phyloP scores from a whole-genome alignment of 1,140 invertebrate species.

The Idris sp. region DNA sequence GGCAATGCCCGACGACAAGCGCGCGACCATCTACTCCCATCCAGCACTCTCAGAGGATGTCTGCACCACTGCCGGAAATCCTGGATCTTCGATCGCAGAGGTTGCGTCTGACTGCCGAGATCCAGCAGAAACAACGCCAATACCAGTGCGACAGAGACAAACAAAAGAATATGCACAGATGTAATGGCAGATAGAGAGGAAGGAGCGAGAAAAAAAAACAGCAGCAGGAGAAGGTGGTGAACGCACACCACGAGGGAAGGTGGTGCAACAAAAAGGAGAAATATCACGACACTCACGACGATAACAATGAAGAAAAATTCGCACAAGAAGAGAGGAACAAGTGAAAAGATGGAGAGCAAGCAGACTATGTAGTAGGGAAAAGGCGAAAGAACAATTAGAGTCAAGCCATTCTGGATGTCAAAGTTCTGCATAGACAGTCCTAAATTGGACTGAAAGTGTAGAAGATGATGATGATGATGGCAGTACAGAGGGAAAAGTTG shows the following conservation, averaged over 20 bases:
- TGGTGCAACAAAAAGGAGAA: conserved; percentile 10
- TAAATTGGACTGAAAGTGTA: too few relatives aligned
- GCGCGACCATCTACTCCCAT: conserved; percentile 51
- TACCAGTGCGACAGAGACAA: conserved; percentile 4
- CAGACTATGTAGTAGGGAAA: background rate
- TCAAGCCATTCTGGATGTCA: too few relatives aligned
- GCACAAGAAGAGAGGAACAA: background rate
- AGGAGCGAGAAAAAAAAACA: too few relatives aligned
- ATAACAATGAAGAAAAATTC: conserved; percentile 31
- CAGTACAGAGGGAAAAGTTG: background rate
- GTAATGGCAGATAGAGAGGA: conserved; percentile 19
- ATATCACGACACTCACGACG: conserved; percentile 10
- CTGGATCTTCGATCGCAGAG: conserved; percentile 71
- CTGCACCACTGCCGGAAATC: conserved; percentile 70
- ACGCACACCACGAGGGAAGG: conserved; percentile 12
- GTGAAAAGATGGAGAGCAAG: background rate
- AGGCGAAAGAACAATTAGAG: background rate
- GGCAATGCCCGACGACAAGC: conserved; percentile 53
- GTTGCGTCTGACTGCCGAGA: conserved; percentile 49
- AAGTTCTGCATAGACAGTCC: too few relatives aligned
- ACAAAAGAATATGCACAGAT: conserved; percentile 22
- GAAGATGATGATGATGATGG: conserved; percentile 3
- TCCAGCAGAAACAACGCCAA: conserved; percentile 34
- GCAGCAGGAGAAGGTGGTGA: conserved; percentile 11
- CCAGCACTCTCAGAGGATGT: conserved; percentile 61